Evolutionary conservation across 2,113 vertebrate species (phyloP).

Genomic region (Neofelis nebulosa): DNA sequence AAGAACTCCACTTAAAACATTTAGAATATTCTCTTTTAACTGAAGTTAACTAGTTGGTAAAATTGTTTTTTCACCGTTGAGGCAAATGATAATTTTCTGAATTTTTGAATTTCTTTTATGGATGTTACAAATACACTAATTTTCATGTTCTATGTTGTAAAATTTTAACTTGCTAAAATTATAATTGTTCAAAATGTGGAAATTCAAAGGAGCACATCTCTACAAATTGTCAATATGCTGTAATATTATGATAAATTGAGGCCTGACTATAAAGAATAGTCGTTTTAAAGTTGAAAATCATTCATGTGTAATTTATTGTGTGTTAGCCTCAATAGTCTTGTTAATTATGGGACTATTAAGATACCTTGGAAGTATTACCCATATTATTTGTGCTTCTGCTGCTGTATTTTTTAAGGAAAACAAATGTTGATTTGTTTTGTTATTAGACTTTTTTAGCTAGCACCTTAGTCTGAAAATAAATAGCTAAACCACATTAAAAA

Average conservation of each 20-base stretch:
- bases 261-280: not conserved
- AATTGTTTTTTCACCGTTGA: not conserved
- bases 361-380: not conserved
- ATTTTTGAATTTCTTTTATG: not conserved
- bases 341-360: not conserved
- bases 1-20: not conserved
- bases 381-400: not conserved
- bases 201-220: not conserved
- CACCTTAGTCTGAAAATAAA: not conserved
- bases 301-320: not conserved
- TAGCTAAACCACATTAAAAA: not conserved
- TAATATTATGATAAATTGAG: slow-evolving; percentile 15
- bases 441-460: not conserved
- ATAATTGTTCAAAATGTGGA: not conserved
- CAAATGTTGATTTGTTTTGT: not conserved
- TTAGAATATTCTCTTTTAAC: slow-evolving; percentile 12
- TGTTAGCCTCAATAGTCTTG: not conserved
- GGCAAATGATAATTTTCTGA: not conserved
- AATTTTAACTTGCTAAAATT: slow-evolving; percentile 18
- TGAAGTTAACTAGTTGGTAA: not conserved
- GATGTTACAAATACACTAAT: not conserved
- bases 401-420: not conserved
- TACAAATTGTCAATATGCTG: not conserved
- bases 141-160: not conserved
- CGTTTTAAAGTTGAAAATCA: slow-evolving; percentile 32